Evolutionary conservation across 2,888 invertebrate species (phyloP), one percentile per base, ranked within the genome.

Genomic region (Apamea anceps): DNA sequence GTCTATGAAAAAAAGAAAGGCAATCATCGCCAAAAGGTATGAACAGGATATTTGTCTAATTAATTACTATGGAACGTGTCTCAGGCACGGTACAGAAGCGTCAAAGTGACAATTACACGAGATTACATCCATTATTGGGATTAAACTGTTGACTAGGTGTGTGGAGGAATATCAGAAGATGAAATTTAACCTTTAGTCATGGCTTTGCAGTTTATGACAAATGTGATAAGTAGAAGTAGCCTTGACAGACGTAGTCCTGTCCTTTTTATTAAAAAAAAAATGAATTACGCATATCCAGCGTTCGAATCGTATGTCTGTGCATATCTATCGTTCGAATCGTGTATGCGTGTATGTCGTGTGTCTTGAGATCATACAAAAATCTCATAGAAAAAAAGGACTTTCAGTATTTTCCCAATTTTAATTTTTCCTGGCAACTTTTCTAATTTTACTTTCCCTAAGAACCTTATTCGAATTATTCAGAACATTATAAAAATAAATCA

Each of bases 101-200:
- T 75, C 83, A 81, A 8, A 66, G 45, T 72, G 62, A 72, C 84
- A 75, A 75, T 78, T 78, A 82, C 51, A 37, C n/a, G 74, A 78
- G 70, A 82, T 86, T 82, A 75, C n/a, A 86, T 73, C 85, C 85
- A 85, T 86, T 85, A 85, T 66, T 57, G 62, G 21, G 75, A 85
- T 85, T 85, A 86, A 76, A 62, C 13, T 72, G 45, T 57, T 63
- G 25, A 0, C 3, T 81, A 28, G 8, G 54, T 51, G 37, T 21
- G 48, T 48, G 15, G 4, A 57, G 12, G 25, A 65, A n/a, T 37
- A 37, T 15, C 21, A 42, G 25, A 28, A 45, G 45, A 72, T 60
- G 18, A 70, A 32, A 54, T 66, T 42, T 60, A 15, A 12, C 32
- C 42, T 32, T 48, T 37, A 28, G 15, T 21, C 5, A 15, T 37